A percentile compares a stretch with the other conserved stretches of the same genome.
These are phyloP conservation scores for Trididemnum nubilum DNA, from an alignment of 23 tunicate genomes.

Conservation along the genomic window DNA sequence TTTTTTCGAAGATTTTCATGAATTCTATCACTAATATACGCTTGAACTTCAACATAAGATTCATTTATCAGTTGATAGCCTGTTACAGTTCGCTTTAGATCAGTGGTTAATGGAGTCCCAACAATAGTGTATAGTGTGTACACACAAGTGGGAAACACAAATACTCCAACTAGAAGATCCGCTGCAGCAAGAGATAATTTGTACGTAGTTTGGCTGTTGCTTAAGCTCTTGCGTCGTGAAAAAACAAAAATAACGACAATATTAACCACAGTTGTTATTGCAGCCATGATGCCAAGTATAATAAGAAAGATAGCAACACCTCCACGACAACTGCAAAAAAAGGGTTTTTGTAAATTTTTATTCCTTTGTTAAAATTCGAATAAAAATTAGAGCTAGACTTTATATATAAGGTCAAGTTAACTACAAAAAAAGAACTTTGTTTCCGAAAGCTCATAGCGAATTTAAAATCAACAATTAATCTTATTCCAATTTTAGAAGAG, in stretches of 20 bases:
- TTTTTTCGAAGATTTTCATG: not conserved
- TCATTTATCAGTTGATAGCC: constrained; percentile 19
- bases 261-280: constrained; percentile 25
- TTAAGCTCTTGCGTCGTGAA: not conserved
- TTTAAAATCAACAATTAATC: too few species aligned
- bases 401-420: too few species aligned
- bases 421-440: too few species aligned
- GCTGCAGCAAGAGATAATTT: constrained; percentile 58
- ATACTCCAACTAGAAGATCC: constrained; percentile 49
- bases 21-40: not conserved
- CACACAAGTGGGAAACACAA: constrained; percentile 60
- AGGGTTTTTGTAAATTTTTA: too few species aligned
- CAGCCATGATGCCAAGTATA: constrained; percentile 41
- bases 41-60: not conserved
- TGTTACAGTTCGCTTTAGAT: not conserved
- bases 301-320: constrained; percentile 33
- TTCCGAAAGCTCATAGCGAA: too few species aligned
- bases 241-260: constrained; percentile 27
- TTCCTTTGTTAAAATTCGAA: too few species aligned
- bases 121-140: not conserved
- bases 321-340: constrained; percentile 47
- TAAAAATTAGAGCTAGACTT: too few species aligned
- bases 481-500: too few species aligned
- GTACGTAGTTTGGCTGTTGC: constrained; percentile 59
- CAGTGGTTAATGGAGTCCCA: constrained; percentile 3